Conservation (phyloP, 2,888 invertebrate genomes). For the Tipula unca region DNA sequence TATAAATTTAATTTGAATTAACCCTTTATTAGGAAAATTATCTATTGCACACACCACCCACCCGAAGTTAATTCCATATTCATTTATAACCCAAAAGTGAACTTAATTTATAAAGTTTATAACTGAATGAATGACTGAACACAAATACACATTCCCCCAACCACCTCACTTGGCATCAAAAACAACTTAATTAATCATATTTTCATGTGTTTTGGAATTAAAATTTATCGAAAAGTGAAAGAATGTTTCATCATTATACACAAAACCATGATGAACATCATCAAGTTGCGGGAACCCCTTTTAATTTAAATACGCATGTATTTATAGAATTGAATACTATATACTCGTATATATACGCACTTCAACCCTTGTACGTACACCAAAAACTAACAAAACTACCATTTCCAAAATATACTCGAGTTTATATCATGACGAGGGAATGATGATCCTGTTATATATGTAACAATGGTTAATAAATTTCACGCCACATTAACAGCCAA, state of each 20-base stretch:
- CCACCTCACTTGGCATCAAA: not conserved
- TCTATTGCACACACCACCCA: not conserved
- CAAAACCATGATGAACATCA: not conserved
- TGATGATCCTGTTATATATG: not conserved
- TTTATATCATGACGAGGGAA: not conserved
- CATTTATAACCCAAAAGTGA: not conserved
- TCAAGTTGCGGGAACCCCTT: not conserved
- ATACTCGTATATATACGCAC: too few relatives aligned
- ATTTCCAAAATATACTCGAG: not conserved
- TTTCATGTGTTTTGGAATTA: not conserved
- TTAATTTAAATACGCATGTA: not conserved
- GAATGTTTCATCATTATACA: not conserved
- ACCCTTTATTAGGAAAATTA: not conserved
- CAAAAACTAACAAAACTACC: not conserved
- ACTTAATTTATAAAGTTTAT: not conserved
- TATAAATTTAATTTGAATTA: not conserved
- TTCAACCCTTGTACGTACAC: not conserved
- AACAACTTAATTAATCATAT: not conserved
- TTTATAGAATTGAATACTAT: too few relatives aligned
- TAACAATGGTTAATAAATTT: conserved; percentile 29
- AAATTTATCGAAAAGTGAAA: not conserved
- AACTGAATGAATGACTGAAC: not conserved
- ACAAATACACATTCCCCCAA: not conserved
- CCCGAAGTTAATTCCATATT: not conserved
- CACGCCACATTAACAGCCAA: conserved; percentile 32